Evolutionary conservation across 2,888 invertebrate genomes (phyloP), one percentile per base, ranked within the genome.

Genomic region (Slavum lentiscoides): DNA sequence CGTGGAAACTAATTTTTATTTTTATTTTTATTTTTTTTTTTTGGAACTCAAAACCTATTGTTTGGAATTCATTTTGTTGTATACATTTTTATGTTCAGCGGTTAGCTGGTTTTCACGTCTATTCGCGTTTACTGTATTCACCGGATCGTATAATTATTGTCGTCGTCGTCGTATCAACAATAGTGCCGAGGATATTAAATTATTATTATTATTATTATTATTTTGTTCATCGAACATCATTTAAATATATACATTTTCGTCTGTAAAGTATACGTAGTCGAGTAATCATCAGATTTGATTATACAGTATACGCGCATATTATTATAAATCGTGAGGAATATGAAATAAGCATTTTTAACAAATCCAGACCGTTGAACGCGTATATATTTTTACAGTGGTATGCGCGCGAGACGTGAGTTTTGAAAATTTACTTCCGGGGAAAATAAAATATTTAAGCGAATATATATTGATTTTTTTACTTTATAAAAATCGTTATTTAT

Each of bases 1-100:
- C 66, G 74, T 7, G 58, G 74, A 75, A 75, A 67, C 58, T 67
- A 75, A 67, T 75, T 75, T 74, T 74, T 74, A n/a, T n/a, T n/a
- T n/a, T 30, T 30, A 30, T 30, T 30, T 30, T 30, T 30, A 30
- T 30, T 30, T 30, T 30, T 30, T 30, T 30, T 30, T 30, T 30
- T 30, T 30, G 30, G 66, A 67, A 75, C 64, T 75, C 39, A 67
- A 75, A 75, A 75, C 66, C 74, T 67, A 75, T 75, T 75, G 74
- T 75, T 75, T 58, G 74, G 66, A 75, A 75, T 55, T 37, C 74
- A 67, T 75, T 74, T 67, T 3, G 53, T 64, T 39, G 67, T 67
- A 53, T 58, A 19, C 66, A 75, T 75, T 67, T 30, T 30, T 30
- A 58, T 67, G 66, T 66, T 74, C 74, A 21, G 39, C 23, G 19